Conservation (phyloP, 2,113 vertebrate genomes). For the Eretmodus cyanostictus region DNA sequence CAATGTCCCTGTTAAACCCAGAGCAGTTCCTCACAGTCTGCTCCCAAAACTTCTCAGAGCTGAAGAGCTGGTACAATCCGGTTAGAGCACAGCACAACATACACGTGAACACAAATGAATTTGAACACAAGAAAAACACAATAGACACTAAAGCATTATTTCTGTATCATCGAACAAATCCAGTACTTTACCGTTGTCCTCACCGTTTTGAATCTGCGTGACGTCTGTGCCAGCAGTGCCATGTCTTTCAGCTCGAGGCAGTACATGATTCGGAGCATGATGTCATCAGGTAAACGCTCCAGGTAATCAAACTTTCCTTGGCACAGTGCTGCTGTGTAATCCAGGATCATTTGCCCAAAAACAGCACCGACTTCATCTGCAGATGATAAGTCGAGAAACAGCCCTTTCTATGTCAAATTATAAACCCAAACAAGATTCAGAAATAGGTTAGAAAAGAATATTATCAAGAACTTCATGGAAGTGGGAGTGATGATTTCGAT, state of each 20-base stretch:
- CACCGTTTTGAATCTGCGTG: conserved; percentile 67
- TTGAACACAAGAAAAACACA: neutral
- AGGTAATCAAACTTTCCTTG: conserved; percentile 73
- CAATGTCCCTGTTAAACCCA: conserved; percentile 63
- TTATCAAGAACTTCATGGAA: neutral
- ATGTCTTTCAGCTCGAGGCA: conserved; percentile 72
- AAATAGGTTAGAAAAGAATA: neutral
- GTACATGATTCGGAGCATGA: conserved; percentile 71
- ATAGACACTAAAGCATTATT: neutral
- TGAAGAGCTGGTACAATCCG: conserved; percentile 55
- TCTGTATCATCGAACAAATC: neutral
- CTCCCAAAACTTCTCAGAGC: conserved; percentile 69
- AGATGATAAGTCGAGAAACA: neutral
- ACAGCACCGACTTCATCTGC: conserved; percentile 60
- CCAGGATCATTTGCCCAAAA: conserved; percentile 68
- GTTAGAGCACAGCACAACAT: neutral
- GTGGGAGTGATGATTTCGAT: neutral
- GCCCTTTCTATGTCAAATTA: neutral
- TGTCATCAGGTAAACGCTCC: conserved; percentile 67
- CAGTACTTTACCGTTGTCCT: neutral
- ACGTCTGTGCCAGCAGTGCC: conserved; percentile 67
- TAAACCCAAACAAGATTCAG: neutral
- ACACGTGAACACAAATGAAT: neutral
- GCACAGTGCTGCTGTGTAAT: conserved; percentile 69
- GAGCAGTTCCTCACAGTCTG: conserved; percentile 49